A percentile compares a stretch with the other conserved stretches of the same genome.
Evolutionary conservation across 2,113 vertebrate species (phyloP).

Genomic region (Corynorhinus townsendii): DNA sequence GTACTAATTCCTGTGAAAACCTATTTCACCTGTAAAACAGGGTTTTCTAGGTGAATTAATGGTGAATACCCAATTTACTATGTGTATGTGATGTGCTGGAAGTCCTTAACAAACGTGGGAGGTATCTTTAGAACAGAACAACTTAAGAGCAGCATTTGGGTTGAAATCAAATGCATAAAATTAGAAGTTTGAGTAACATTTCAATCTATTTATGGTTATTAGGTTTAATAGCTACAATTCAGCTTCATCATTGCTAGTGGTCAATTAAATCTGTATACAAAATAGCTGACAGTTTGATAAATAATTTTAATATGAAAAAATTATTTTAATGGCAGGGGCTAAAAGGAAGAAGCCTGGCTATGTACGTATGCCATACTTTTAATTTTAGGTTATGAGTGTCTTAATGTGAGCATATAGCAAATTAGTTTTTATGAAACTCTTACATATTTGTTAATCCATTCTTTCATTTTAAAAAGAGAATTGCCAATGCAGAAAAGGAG

Average conservation of each 20-base stretch:
- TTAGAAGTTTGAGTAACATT: constrained; percentile 39
- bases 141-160: constrained; percentile 45
- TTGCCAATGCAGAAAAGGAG: constrained; percentile 50
- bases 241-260: background rate
- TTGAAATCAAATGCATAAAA: constrained; percentile 59
- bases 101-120: constrained; percentile 41
- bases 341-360: constrained; percentile 12
- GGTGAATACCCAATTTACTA: constrained; percentile 47
- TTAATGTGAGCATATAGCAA: background rate
- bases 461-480: constrained; percentile 53
- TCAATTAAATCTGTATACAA: constrained; percentile 20
- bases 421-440: constrained; percentile 12
- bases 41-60: constrained; percentile 66
- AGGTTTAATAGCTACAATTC: constrained; percentile 26
- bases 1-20: constrained; percentile 74
- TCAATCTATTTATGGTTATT: background rate
- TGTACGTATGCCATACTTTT: background rate
- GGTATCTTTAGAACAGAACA: constrained; percentile 63
- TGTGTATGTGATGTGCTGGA: constrained; percentile 72
- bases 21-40: constrained; percentile 54
- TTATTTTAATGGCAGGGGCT: constrained; percentile 18
- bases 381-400: background rate
- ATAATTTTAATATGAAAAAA: constrained; percentile 26
- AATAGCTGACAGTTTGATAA: background rate
- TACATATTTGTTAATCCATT: constrained; percentile 15